Percentiles rank a stretch among this genome's conserved stretches.
Conservation (phyloP, 2,888 invertebrate species). For the Temnothorax unifasciatus region DNA sequence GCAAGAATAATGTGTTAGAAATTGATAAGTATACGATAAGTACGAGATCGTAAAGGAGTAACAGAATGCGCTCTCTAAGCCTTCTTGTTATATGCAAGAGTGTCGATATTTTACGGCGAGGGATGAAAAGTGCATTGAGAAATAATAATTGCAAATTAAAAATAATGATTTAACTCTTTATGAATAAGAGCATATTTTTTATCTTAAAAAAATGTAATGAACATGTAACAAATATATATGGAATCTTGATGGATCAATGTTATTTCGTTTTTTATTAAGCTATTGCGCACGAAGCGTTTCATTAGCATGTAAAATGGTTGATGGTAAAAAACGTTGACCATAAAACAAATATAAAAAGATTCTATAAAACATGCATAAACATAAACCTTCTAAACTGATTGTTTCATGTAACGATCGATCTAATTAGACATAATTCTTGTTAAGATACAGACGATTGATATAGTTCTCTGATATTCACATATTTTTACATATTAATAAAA, state of each 20-base stretch:
- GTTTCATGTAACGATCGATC: neutral
- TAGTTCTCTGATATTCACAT: neutral
- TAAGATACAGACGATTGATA: neutral
- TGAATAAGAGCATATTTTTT: neutral
- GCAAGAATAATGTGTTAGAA: constrained; percentile 9
- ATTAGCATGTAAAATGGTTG: constrained; percentile 1
- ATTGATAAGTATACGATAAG: neutral
- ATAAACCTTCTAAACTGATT: neutral
- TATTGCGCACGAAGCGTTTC: neutral
- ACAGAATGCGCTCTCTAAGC: neutral
- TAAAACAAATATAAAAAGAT: neutral
- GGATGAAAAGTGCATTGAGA: neutral
- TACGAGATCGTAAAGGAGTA: neutral
- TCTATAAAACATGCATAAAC: neutral
- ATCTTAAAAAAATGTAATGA: neutral
- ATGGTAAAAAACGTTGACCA: neutral
- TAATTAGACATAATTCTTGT: constrained; percentile 9
- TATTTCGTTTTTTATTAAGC: neutral
- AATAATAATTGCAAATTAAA: neutral
- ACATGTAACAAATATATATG: neutral
- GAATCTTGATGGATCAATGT: neutral
- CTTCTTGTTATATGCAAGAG: neutral
- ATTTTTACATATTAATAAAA: neutral
- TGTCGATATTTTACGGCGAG: neutral
- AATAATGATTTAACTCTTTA: neutral